Evolutionary conservation across 92 coral and sea anemone species (phyloP).

Genomic region (Nematostella vectensis): DNA sequence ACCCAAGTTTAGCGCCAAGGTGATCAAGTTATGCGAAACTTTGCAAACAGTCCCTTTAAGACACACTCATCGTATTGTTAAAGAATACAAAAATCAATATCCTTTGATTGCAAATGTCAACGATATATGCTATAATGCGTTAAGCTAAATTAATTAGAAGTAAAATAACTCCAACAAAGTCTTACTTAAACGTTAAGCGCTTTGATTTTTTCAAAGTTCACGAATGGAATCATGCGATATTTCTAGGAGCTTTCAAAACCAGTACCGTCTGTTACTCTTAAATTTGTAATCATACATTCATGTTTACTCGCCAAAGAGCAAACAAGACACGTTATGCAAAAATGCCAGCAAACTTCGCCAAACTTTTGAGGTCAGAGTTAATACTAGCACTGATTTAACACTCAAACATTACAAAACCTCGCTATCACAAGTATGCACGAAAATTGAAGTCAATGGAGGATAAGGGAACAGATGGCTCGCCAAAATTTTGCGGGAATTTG

Average conservation of each 20-base stretch:
- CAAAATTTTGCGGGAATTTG: conserved; percentile 73
- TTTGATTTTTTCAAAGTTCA: no score
- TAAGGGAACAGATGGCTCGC: conserved; percentile 15
- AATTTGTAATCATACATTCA: conserved; percentile 8
- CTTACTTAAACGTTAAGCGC: no score
- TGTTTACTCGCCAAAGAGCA: conserved; percentile 3
- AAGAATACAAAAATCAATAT: conserved; percentile 23
- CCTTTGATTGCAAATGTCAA: conserved; percentile 37
- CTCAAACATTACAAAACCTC: no score
- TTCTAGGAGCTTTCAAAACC: no score
- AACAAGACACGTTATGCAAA: no score
- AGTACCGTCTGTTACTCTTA: no score
- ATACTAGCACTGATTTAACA: conserved; percentile 12
- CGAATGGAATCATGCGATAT: no score
- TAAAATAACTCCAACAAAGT: no score
- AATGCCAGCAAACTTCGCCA: conserved; percentile 29
- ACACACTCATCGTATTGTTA: conserved; percentile 11
- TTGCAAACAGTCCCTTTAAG: conserved; percentile 15
- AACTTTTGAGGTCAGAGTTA: conserved; percentile 9
- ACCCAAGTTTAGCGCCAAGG: conserved; percentile 3
- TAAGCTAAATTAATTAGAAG: conserved; percentile 1
- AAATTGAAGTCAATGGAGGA: conserved; percentile 15
- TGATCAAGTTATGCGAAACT: conserved; percentile 18
- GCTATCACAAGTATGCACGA: no score
- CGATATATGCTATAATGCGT: conserved; percentile 5